Evolutionary conservation across 2,113 vertebrate genomes (phyloP).

Genomic region (Microcebus murinus): DNA sequence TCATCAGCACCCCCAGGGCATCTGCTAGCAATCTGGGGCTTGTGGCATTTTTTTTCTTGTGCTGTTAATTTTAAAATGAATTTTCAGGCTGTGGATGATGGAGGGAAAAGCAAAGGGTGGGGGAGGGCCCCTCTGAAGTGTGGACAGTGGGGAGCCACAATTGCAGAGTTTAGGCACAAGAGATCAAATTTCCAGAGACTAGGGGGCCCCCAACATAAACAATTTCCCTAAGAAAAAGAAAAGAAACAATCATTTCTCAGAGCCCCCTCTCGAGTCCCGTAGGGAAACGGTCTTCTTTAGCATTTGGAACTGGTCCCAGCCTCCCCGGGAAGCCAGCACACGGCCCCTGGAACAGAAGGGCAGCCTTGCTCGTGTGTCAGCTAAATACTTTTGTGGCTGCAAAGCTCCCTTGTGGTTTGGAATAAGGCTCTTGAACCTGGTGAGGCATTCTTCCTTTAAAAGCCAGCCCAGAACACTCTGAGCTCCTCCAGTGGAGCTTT

Average conservation of each 20-base stretch:
- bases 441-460: constrained; percentile 5
- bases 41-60: constrained; percentile 56
- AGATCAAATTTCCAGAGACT: constrained; percentile 54
- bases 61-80: constrained; percentile 76
- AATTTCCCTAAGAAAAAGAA: constrained; percentile 35
- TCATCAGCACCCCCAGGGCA: neutral
- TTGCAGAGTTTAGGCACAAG: constrained; percentile 3
- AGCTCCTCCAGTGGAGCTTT: neutral
- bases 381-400: neutral
- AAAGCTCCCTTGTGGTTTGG: neutral
- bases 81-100: constrained; percentile 64
- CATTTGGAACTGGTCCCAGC: neutral
- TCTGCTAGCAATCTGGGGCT: constrained; percentile 75
- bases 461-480: neutral
- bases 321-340: neutral
- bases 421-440: neutral
- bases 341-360: neutral
- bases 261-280: neutral
- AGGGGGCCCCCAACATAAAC: neutral
- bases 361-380: neutral
- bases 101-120: neutral
- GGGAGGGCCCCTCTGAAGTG: neutral
- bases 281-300: neutral
- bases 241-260: neutral
- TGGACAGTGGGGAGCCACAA: neutral